These are phyloP conservation scores for Drosophila cracens DNA, from an alignment of 2,888 invertebrate genomes.

Conservation along the genomic window DNA sequence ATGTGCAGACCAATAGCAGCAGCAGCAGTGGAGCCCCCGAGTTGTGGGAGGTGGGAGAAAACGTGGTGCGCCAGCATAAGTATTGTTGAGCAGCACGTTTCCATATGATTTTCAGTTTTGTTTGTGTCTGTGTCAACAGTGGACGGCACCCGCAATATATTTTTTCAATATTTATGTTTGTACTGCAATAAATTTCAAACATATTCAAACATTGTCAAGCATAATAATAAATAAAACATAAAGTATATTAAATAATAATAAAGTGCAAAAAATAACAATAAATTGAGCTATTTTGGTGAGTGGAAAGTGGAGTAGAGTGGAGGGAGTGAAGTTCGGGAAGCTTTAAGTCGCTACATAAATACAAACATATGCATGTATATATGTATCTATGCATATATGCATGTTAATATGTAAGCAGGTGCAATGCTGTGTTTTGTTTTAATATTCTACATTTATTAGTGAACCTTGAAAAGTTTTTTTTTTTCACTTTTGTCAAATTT, in stretches of 20 bases:
- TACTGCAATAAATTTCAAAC: constrained; percentile 24
- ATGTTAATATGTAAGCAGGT: constrained; percentile 3
- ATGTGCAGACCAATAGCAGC: constrained; percentile 47
- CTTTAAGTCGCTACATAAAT: constrained; percentile 17
- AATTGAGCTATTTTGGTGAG: constrained; percentile 34
- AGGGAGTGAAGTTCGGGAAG: constrained; percentile 3
- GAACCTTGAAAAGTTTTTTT: constrained; percentile 64
- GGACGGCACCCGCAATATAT: constrained; percentile 13
- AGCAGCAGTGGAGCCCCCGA: constrained; percentile 27
- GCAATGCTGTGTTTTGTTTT: constrained; percentile 29
- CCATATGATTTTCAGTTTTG: constrained; percentile 77
- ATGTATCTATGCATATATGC: constrained; percentile 2
- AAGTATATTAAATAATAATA: constrained; percentile 13
- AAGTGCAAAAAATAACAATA: neutral
- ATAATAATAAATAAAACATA: constrained; percentile 1
- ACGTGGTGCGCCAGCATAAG: constrained; percentile 49
- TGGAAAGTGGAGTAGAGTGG: constrained; percentile 9
- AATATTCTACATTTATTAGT: constrained; percentile 31
- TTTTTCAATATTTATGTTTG: constrained; percentile 28
- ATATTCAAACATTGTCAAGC: neutral
- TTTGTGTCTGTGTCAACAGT: constrained; percentile 52
- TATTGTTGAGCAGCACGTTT: constrained; percentile 61
- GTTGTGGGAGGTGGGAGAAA: neutral
- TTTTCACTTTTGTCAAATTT: constrained; percentile 39
- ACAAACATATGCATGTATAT: constrained; percentile 2